These are phyloP conservation scores for Druon quercuslanigerum DNA, from an alignment of 1,140 invertebrate genomes.

Conservation along the genomic window DNA sequence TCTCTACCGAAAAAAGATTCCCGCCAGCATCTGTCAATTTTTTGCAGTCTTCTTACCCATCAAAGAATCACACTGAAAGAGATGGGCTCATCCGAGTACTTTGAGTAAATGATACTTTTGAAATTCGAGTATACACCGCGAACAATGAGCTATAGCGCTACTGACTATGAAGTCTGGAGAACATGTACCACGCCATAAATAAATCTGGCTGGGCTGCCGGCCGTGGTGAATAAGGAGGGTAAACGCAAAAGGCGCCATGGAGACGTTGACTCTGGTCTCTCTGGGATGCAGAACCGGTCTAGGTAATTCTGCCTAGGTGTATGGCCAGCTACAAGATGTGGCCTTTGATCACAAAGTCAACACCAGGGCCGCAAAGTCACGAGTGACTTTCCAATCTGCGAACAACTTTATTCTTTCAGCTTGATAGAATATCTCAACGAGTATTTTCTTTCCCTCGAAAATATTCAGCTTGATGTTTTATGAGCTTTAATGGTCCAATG, in stretches of 20 bases:
- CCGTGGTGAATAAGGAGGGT: constrained; percentile 23
- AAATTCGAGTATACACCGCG: constrained; percentile 13
- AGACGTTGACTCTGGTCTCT: constrained; percentile 24
- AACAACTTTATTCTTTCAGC: constrained; percentile 1
- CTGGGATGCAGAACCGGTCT: constrained; percentile 8
- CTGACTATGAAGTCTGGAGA: constrained; percentile 22
- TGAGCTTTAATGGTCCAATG: background rate
- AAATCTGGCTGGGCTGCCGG: constrained; percentile 9
- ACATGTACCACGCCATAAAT: constrained; percentile 19
- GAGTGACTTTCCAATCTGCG: background rate
- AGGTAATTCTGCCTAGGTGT: constrained; percentile 7
- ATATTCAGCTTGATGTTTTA: background rate
- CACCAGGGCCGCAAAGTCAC: constrained; percentile 11
- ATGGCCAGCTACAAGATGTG: constrained; percentile 9
- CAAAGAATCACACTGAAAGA: constrained; percentile 4
- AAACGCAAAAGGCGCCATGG: constrained; percentile 13
- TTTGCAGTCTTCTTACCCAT: background rate
- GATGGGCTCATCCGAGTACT: background rate
- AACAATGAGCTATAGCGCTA: background rate
- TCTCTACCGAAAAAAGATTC: too few species aligned
- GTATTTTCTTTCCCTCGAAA: background rate
- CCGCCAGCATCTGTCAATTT: background rate
- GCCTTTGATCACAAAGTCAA: constrained; percentile 23
- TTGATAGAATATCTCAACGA: background rate
- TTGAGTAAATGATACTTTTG: constrained; percentile 29